Evolutionary conservation across 2,113 vertebrate genomes (phyloP), one percentile per base, ranked within the genome.

Genomic region (Elephas maximus): DNA sequence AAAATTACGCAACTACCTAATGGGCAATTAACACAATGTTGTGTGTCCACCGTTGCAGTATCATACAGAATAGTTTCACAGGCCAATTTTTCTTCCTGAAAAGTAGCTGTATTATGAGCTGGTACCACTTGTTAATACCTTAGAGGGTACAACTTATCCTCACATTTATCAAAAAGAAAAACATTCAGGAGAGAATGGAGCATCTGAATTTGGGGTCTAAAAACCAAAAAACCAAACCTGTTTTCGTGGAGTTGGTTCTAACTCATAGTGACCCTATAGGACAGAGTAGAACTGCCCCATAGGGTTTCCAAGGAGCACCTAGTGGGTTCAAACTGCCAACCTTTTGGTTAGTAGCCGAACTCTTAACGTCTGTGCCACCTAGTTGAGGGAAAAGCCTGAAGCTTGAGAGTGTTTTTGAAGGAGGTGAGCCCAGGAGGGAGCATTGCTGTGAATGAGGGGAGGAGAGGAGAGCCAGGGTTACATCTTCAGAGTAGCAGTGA

Each of bases 91-190:
- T 67, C 69, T 67, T 88, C 51, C 53, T 71, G 28, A 51, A 86
- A 80, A 86, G 57, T 73, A 45, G 26, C 28, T 24, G 0, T 41
- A 18, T 44, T 65, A 28, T 44, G 14, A 95, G 48, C 37, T 44
- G 3, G 4, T 77, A 20, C 83, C 14, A 53, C 51, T 80, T 0
- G 2, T 80, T 37, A 63, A 74, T 37, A 95, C 26, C 30, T 45
- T 51, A 63, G 57, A 84, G 73, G 71, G 62, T 9, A 76, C 20
- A 23, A 2, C 10, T 24, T 76, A 33, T 41, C 41, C 26, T 71
- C 20, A 26, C 48, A 26, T 63, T 91, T 77, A 51, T 60, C 69
- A 74, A 63, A 92, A 80, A 57, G 60, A 79, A 79, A 84, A 71
- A 18, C 80, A 48, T 44, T 28, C 69, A 88, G 71, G 88, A 73